Evolutionary conservation across 2,888 invertebrate genomes (phyloP).

Genomic region (Orthosia cruda): DNA sequence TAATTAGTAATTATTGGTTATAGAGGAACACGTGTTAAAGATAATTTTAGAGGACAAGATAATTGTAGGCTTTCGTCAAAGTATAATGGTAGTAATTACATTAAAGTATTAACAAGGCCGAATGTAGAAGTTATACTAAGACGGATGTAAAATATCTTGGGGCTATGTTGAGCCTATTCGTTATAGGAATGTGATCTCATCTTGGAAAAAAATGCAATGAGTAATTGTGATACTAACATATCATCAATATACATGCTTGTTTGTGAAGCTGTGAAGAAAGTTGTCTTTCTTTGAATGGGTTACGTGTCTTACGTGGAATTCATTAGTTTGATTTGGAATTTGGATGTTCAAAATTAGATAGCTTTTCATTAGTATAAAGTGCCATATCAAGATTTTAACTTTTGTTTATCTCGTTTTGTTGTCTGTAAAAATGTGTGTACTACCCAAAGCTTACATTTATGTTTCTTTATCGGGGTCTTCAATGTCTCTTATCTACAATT

Average conservation of each 20-base stretch:
- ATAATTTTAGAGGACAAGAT: constrained; percentile 76
- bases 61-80: constrained; percentile 76
- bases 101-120: constrained; percentile 73
- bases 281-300: not conserved
- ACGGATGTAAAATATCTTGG: constrained; percentile 61
- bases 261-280: constrained; percentile 12
- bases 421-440: too few relatives aligned
- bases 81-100: constrained; percentile 72
- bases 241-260: constrained; percentile 2
- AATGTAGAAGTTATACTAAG: constrained; percentile 58
- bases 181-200: constrained; percentile 28
- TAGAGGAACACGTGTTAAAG: constrained; percentile 67
- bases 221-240: constrained; percentile 23
- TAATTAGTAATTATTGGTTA: constrained; percentile 67
- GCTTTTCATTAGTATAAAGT: too few relatives aligned
- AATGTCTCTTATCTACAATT: not conserved
- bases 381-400: too few relatives aligned
- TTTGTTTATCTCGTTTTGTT: too few relatives aligned
- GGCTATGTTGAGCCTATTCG: constrained; percentile 45
- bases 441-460: too few relatives aligned
- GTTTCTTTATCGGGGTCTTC: not conserved
- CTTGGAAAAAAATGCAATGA: constrained; percentile 27
- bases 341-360: too few relatives aligned
- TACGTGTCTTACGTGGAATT: not conserved
- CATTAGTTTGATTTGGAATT: not conserved